These are phyloP conservation scores for Drosophila anomelani DNA, from an alignment of 2,888 invertebrate genomes.

Conservation along the genomic window DNA sequence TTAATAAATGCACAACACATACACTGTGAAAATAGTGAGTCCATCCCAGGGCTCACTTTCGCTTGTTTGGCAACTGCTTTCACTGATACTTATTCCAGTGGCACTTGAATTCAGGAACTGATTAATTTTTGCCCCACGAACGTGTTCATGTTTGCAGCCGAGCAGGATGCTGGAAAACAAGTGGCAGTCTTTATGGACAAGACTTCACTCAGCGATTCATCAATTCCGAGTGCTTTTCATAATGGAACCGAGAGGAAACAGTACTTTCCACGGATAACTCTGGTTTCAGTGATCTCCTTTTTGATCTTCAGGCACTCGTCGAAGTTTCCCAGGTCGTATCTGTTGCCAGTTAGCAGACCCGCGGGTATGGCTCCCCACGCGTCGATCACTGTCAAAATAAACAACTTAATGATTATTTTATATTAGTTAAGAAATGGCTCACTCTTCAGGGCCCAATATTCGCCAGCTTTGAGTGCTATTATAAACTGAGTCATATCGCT, in stretches of 20 bases:
- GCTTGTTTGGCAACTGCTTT: constrained; percentile 40
- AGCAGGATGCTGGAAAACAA: constrained; percentile 71
- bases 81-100: constrained; percentile 22
- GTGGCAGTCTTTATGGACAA: constrained; percentile 55
- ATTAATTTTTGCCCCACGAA: constrained; percentile 40
- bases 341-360: constrained; percentile 80
- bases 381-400: constrained; percentile 82
- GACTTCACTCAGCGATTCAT: not conserved
- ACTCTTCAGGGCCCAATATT: constrained; percentile 54
- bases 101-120: constrained; percentile 10
- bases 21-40: constrained; percentile 73
- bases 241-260: constrained; percentile 23
- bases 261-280: constrained; percentile 56
- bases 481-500: constrained; percentile 44
- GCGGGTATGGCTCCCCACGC: constrained; percentile 83
- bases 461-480: constrained; percentile 23
- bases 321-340: constrained; percentile 82
- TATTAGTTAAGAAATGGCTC: not conserved
- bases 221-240: not conserved
- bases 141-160: constrained; percentile 40
- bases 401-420: not conserved
- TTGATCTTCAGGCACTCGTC: constrained; percentile 82
- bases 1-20: constrained; percentile 31
- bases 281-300: constrained; percentile 2
- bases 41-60: constrained; percentile 48